phyloP scores from a whole-genome alignment of 2,888 invertebrate species.

The Andrena marginata region DNA sequence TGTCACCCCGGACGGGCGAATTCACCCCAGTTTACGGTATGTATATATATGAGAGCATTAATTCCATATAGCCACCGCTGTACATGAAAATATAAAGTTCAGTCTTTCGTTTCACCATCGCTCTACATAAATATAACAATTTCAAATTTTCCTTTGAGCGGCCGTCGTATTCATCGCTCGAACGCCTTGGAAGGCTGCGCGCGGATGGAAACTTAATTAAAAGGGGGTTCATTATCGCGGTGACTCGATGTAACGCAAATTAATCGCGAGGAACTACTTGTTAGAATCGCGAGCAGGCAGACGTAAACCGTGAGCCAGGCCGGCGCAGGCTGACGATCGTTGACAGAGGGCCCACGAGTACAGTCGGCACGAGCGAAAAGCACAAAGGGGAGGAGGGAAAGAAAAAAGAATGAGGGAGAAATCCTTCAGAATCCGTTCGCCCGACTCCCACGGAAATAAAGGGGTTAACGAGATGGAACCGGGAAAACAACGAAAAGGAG shows the following conservation, averaged over 20 bases:
- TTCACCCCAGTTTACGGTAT: too few species aligned
- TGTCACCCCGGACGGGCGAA: too few species aligned
- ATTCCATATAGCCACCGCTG: not conserved
- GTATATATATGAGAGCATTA: not conserved
- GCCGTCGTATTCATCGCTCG: conserved; percentile 40
- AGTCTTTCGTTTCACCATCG: not conserved
- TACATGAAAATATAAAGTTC: not conserved
- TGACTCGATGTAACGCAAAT: conserved; percentile 52
- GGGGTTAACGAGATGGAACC: conserved; percentile 72
- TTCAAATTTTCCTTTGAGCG: not conserved
- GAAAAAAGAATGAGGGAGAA: conserved; percentile 20
- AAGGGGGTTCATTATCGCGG: conserved; percentile 38
- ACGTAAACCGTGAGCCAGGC: not conserved
- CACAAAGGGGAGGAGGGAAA: conserved; percentile 54
- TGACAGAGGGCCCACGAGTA: conserved; percentile 52
- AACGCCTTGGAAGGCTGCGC: not conserved
- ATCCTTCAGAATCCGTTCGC: conserved; percentile 64
- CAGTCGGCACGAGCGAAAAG: conserved; percentile 55
- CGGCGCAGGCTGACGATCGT: conserved; percentile 41
- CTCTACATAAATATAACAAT: not conserved
- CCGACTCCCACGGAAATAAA: conserved; percentile 66
- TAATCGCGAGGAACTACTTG: conserved; percentile 44
- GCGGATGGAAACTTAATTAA: conserved; percentile 42
- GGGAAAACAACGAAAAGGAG: conserved; percentile 69
- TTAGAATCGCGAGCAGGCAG: conserved; percentile 44